Percentiles rank a stretch among this genome's conserved stretches.
Conservation (phyloP, 2,888 invertebrate species). For the Hyalella azteca region DNA sequence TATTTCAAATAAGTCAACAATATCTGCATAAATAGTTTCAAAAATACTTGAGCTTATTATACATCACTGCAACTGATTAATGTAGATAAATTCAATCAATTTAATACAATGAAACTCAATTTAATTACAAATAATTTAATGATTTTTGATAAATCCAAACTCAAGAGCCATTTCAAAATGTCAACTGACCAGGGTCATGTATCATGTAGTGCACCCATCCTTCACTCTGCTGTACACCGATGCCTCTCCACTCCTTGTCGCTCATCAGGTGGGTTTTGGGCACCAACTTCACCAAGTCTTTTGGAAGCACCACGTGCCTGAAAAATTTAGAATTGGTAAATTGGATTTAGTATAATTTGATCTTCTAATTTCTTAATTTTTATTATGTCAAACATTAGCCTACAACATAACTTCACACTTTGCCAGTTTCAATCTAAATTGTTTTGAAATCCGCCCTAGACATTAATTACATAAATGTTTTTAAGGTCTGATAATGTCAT, state of each 20-base stretch:
- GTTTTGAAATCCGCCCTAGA: too few relatives aligned
- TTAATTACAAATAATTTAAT: too few relatives aligned
- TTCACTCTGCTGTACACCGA: conserved; percentile 94
- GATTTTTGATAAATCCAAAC: too few relatives aligned
- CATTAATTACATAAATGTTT: too few relatives aligned
- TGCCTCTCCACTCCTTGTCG: conserved; percentile 90
- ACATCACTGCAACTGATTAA: too few relatives aligned
- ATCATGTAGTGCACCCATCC: conserved; percentile 98
- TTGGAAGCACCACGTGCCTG: conserved; percentile 93
- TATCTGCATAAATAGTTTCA: too few relatives aligned
- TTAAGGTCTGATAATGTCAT: too few relatives aligned
- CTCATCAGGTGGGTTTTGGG: conserved; percentile 93
- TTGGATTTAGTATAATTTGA: not conserved
- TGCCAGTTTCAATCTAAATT: not conserved
- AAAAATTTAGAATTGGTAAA: conserved; percentile 59
- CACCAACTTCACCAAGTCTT: conserved; percentile 86
- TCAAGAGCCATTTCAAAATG: not conserved
- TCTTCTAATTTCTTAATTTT: too few relatives aligned
- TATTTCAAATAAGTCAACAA: too few relatives aligned
- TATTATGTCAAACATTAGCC: not conserved
- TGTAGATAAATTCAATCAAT: conserved; percentile 39
- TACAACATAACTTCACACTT: not conserved
- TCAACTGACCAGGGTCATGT: conserved; percentile 83
- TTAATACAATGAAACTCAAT: too few relatives aligned
- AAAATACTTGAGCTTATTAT: too few relatives aligned